These are phyloP conservation scores for Diarsia rubi DNA, from an alignment of 2,888 invertebrate genomes.

Conservation along the genomic window DNA sequence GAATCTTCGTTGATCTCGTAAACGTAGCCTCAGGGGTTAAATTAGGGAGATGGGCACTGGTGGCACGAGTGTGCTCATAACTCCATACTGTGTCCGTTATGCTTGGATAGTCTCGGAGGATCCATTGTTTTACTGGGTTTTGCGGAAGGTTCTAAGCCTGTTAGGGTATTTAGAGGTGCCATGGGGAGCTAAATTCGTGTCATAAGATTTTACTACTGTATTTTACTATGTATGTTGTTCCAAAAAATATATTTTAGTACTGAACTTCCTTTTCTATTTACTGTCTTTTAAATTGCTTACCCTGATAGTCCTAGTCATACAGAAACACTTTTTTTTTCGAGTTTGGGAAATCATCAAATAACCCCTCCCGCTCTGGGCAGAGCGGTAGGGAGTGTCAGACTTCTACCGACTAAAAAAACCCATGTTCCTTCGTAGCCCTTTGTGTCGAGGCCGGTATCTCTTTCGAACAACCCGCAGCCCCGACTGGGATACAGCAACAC, in stretches of 20 bases:
- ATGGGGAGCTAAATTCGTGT: not conserved
- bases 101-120: slow-evolving; percentile 22
- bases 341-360: too few species aligned
- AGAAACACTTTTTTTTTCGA: too few species aligned
- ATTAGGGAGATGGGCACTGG: slow-evolving; percentile 16
- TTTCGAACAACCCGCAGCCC: too few species aligned
- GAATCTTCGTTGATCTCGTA: not conserved
- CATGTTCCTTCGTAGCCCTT: too few species aligned
- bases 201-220: not conserved
- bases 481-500: too few species aligned
- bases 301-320: not conserved
- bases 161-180: not conserved
- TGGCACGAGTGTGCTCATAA: slow-evolving; percentile 32
- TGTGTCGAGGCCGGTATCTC: too few species aligned
- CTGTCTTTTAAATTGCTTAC: too few species aligned
- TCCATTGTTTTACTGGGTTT: slow-evolving; percentile 27
- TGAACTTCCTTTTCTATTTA: not conserved
- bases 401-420: too few species aligned
- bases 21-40: slow-evolving; percentile 25
- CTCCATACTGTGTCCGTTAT: slow-evolving; percentile 28
- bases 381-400: too few species aligned
- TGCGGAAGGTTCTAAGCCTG: not conserved
- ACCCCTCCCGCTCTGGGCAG: too few species aligned
- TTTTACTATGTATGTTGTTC: not conserved
- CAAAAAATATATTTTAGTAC: not conserved